These are phyloP conservation scores for Archocentrus centrarchus DNA, from an alignment of 2,113 vertebrate species.

Conservation along the genomic window DNA sequence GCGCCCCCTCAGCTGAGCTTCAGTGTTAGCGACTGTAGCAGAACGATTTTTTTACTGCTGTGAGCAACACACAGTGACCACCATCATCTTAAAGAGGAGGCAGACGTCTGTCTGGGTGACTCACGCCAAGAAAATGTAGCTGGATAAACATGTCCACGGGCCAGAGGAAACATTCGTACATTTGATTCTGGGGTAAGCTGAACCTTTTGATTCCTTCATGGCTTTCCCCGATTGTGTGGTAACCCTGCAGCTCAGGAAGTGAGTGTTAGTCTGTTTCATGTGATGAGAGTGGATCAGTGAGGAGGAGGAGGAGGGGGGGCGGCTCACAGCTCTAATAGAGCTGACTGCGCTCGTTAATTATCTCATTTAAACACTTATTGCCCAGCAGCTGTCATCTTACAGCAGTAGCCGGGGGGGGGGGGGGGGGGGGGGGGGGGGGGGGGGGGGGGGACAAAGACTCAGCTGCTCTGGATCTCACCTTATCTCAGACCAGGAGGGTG, in stretches of 20 bases:
- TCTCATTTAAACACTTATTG: slow-evolving; percentile 13
- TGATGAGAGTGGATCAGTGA: slow-evolving; percentile 2
- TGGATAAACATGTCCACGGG: not conserved
- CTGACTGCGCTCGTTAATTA: slow-evolving; percentile 13
- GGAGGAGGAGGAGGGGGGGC: not conserved
- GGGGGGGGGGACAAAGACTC: not conserved
- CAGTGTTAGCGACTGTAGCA: not conserved
- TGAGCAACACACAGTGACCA: not conserved
- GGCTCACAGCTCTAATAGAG: slow-evolving; percentile 10
- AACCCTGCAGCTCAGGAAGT: not conserved
- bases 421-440: not conserved
- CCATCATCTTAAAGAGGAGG: not conserved
- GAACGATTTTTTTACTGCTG: not conserved
- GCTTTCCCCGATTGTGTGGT: not conserved
- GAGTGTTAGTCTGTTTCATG: no score
- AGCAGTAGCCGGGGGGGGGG: not conserved
- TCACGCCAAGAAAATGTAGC: not conserved
- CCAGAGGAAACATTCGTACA: not conserved
- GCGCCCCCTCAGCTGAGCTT: not conserved
- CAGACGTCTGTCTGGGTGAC: not conserved
- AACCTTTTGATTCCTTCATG: not conserved
- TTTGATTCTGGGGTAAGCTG: not conserved
- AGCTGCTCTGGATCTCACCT: not conserved
- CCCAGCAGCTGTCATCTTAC: slow-evolving; percentile 10
- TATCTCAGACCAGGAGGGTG: not conserved